Evolutionary conservation across 2,888 invertebrate genomes (phyloP), one percentile per base, ranked within the genome.

Genomic region (Euclidia mi): DNA sequence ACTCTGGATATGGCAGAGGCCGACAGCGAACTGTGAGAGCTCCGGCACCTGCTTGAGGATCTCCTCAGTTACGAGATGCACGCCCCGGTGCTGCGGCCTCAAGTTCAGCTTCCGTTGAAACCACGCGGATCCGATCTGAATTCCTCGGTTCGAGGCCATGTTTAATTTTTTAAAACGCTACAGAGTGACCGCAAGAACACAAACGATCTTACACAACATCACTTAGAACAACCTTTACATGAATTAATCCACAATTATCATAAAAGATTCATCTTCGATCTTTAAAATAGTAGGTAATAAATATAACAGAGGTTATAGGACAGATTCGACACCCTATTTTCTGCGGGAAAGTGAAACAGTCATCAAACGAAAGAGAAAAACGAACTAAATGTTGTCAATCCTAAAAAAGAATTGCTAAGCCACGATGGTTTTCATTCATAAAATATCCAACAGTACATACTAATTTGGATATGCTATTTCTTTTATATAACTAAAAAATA

Each of bases 1-100:
- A 99, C 99, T 99, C 96, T 99, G 98, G 94, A 99, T 97, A 95
- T 99, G 98, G 96, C 98, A 98, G 87, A 99, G 96, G 89, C 99
- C 99, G 89, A 99, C 97, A 74, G 98, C 97, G 94, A 99, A 98
- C 94, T 98, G 98, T 87, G 97, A 96, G 89, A 99, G 95, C 95
- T 99, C 99, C 51, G 99, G 98, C 94, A 98, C 97, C 95, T 98
- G 98, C 95, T 98, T 96, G 70, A 98, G 96, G 86, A 99, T 98
- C 95, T 99, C 99, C 94, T 99, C 99, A 73, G 99, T 98, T 82
- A 99, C 98, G 85, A 99, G 96, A 95, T 99, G 99, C 89, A 99
- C 98, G 87, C 99, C 99, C 90, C 99, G 96, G 94, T 98, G 98
- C 95, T 98, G 98, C 85, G 99, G 98, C 93, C 98, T 96, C 93